phyloP scores from a whole-genome alignment of 2,797 vertebrate genomes.

The Clarias fuscus region DNA sequence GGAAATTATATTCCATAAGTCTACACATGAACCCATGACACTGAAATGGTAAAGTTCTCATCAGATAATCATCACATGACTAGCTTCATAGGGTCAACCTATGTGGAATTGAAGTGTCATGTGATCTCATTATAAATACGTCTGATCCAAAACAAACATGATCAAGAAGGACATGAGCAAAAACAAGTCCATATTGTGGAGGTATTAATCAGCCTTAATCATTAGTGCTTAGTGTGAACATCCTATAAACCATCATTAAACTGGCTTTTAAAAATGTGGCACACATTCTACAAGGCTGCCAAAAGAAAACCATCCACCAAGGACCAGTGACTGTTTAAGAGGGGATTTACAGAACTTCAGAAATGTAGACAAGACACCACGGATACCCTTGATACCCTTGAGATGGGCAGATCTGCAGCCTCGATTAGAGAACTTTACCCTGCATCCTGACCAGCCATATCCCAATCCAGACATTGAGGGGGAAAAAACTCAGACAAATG shows the following conservation, averaged over 20 bases:
- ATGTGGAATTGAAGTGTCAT: neutral
- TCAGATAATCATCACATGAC: neutral
- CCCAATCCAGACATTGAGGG: neutral
- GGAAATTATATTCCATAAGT: neutral
- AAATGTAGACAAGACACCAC: no score
- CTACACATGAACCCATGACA: neutral
- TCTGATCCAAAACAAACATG: neutral
- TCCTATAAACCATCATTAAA: neutral
- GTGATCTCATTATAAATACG: neutral
- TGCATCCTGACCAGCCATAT: no score
- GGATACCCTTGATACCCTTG: neutral
- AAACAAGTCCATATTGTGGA: neutral
- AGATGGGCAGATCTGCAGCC: neutral
- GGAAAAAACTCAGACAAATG: neutral
- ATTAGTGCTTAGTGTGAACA: neutral
- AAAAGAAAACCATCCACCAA: neutral
- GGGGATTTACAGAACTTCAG: neutral
- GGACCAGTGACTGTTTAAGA: neutral
- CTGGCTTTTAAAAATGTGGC: neutral
- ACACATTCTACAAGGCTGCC: neutral
- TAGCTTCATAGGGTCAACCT: neutral
- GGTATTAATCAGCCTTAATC: neutral
- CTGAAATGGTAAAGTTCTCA: neutral
- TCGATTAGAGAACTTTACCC: neutral
- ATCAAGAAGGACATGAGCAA: neutral